A percentile compares a stretch with the other conserved stretches of the same genome.
Conservation (phyloP, 1,140 invertebrate genomes). For the Lanistes nyassanus region DNA sequence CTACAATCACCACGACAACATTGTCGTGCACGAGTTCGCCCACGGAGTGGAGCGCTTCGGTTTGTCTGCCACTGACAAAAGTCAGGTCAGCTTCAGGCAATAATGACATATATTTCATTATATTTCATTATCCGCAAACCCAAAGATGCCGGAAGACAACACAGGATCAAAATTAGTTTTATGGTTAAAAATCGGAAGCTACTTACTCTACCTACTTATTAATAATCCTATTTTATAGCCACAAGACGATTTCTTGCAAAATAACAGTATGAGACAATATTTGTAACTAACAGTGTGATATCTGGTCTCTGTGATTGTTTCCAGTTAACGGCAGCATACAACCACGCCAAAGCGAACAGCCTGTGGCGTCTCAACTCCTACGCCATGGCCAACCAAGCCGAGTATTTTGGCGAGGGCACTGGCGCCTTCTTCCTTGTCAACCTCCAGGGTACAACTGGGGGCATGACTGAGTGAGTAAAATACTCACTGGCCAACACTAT, state of each 20-base stretch:
- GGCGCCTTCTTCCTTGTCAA: conserved; percentile 37
- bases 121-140: no score
- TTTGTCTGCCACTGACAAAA: conserved; percentile 20
- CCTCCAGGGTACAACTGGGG: conserved; percentile 20
- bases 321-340: conserved; percentile 38
- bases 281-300: no score
- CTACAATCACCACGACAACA: conserved; percentile 41
- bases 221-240: no score
- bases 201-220: no score
- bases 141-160: no score
- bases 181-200: no score
- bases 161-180: no score
- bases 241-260: no score
- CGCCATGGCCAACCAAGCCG: conserved; percentile 39
- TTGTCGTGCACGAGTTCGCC: conserved; percentile 52
- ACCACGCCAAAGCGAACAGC: conserved; percentile 27
- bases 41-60: conserved; percentile 45
- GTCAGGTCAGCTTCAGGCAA: not conserved
- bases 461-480: conserved; percentile 38
- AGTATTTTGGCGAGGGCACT: conserved; percentile 45
- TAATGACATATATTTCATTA: no score
- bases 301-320: not conserved
- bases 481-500: not conserved
- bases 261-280: no score
- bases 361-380: conserved; percentile 39